A percentile compares a stretch with the other conserved stretches of the same genome.
Conservation (phyloP, 2,113 vertebrate species). For the Seriola dumerili region DNA sequence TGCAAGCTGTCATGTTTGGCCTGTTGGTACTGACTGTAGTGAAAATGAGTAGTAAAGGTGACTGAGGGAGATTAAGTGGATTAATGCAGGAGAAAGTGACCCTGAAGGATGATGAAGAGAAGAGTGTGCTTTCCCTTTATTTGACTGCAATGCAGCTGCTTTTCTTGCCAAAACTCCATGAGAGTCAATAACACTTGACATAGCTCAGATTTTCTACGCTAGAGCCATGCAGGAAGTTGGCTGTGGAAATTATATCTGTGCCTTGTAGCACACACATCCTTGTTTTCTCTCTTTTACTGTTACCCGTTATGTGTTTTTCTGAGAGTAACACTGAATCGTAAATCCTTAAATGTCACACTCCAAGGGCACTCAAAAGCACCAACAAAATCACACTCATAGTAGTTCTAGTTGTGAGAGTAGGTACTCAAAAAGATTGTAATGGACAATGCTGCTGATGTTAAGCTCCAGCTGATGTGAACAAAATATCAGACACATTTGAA, state of each 20-base stretch:
- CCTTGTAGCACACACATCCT: constrained; percentile 19
- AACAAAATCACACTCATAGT: too few relatives aligned
- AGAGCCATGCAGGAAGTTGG: constrained; percentile 67
- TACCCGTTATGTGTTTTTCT: neutral
- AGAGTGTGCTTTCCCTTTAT: constrained; percentile 48
- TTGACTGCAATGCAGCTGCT: constrained; percentile 76
- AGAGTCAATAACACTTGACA: constrained; percentile 73
- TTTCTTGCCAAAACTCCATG: constrained; percentile 73
- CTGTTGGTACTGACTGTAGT: neutral
- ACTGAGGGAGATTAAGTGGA: neutral
- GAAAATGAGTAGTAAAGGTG: neutral
- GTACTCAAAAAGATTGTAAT: neutral
- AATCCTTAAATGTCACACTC: neutral
- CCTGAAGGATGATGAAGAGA: constrained; percentile 13
- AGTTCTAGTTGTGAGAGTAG: too few relatives aligned
- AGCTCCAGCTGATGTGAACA: neutral
- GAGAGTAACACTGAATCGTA: neutral
- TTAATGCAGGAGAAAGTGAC: neutral
- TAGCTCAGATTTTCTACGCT: constrained; percentile 59
- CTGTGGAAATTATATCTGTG: constrained; percentile 42
- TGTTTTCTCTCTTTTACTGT: constrained; percentile 31
- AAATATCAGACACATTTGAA: neutral
- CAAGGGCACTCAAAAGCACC: too few relatives aligned
- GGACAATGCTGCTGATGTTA: neutral
- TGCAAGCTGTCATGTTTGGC: constrained; percentile 10